These are phyloP conservation scores for Thecophora atra DNA, from an alignment of 2,888 invertebrate genomes.

Conservation along the genomic window DNA sequence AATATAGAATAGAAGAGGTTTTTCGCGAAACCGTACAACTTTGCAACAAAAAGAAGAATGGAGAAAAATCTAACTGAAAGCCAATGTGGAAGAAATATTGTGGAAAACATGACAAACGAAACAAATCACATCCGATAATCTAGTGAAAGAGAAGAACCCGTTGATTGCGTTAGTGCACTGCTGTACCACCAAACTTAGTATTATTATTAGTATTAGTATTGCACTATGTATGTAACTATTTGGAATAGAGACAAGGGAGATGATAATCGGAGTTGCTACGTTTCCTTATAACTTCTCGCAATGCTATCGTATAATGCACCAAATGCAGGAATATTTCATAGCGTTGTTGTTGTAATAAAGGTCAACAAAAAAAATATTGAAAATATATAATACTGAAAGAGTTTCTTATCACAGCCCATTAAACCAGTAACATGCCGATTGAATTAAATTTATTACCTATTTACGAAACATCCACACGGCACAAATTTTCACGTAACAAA, in stretches of 20 bases:
- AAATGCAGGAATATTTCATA: slow-evolving; percentile 39
- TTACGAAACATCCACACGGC: too few relatives aligned
- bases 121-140: slow-evolving; percentile 28
- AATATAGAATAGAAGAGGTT: neutral
- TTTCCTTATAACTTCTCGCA: slow-evolving; percentile 48
- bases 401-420: too few relatives aligned
- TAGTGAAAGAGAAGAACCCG: slow-evolving; percentile 24
- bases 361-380: too few relatives aligned
- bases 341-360: neutral
- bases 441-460: too few relatives aligned
- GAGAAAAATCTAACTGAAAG: neutral
- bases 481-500: too few relatives aligned
- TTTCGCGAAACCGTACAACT: neutral
- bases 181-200: slow-evolving; percentile 1
- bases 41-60: too few relatives aligned
- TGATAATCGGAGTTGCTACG: too few relatives aligned
- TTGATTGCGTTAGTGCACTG: slow-evolving; percentile 30
- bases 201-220: neutral
- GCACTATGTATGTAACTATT: neutral
- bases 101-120: slow-evolving; percentile 24
- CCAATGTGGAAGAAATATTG: neutral
- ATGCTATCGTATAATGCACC: slow-evolving; percentile 30
- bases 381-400: too few relatives aligned
- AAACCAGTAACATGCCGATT: too few relatives aligned
- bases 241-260: too few relatives aligned